These are phyloP conservation scores for Rhynchonema sp. DNA, from an alignment of 2,888 invertebrate species.

Conservation along the genomic window DNA sequence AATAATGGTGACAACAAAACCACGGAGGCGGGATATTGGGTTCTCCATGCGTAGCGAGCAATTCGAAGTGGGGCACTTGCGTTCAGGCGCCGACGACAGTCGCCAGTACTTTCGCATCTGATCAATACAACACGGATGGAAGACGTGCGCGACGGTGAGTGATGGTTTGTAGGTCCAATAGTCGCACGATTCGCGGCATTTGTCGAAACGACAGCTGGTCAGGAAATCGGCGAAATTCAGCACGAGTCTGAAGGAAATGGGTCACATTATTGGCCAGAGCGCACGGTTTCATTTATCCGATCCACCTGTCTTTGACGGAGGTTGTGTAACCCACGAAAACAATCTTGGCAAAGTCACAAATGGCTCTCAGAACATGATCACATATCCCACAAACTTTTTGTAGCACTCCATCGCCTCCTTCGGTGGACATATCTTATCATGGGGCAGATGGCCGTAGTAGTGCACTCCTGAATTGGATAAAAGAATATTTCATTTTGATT, in stretches of 20 bases:
- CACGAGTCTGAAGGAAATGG: too few relatives aligned
- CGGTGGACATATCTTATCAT: neutral
- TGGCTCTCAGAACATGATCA: neutral
- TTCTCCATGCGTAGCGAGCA: too few relatives aligned
- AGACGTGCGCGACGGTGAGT: neutral
- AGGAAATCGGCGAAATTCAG: too few relatives aligned
- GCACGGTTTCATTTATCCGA: too few relatives aligned
- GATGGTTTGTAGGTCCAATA: neutral
- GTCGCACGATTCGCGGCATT: neutral
- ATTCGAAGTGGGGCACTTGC: too few relatives aligned
- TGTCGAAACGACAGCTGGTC: neutral
- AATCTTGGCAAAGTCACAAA: neutral
- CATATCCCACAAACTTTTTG: neutral
- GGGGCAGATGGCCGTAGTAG: neutral
- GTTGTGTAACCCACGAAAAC: too few relatives aligned
- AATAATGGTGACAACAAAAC: too few relatives aligned
- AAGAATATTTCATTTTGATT: too few relatives aligned
- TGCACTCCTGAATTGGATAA: neutral
- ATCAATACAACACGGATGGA: neutral
- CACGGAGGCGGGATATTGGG: too few relatives aligned
- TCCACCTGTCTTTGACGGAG: too few relatives aligned
- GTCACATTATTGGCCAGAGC: too few relatives aligned
- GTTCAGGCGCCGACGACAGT: too few relatives aligned
- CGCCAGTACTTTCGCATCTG: neutral
- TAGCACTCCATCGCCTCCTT: neutral